A percentile compares a stretch with the other conserved stretches of the same genome.
These are phyloP conservation scores for Hexactinellida sp. DNA, from an alignment of 37 sponge, comb jelly and placozoan genomes.

Conservation along the genomic window DNA sequence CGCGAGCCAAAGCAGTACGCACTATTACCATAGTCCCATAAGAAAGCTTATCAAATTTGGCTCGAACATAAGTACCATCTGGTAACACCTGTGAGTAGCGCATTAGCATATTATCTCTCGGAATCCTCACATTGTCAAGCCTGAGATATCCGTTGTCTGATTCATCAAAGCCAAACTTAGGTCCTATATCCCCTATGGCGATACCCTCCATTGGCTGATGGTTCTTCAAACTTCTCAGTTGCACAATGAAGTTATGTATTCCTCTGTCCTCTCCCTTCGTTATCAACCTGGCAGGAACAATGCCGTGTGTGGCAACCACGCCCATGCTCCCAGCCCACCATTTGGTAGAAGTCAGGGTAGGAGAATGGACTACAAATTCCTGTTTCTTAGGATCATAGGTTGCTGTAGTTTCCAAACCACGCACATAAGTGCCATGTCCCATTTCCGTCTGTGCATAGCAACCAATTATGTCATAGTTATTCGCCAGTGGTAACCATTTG, in stretches of 20 bases:
- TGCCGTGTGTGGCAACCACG: slow-evolving; percentile 62
- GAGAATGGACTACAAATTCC: slow-evolving; percentile 69
- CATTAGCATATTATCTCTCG: slow-evolving; percentile 83
- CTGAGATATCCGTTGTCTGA: slow-evolving; percentile 78
- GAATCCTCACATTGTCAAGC: slow-evolving; percentile 64
- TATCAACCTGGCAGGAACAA: slow-evolving; percentile 60
- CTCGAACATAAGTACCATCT: slow-evolving; percentile 58
- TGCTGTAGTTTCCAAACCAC: slow-evolving; percentile 80
- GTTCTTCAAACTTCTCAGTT: slow-evolving; percentile 67
- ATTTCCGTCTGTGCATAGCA: slow-evolving; percentile 87
- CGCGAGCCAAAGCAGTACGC: slow-evolving; percentile 30
- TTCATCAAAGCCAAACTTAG: slow-evolving; percentile 61
- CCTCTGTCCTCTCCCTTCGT: slow-evolving; percentile 60
- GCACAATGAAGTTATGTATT: slow-evolving; percentile 20
- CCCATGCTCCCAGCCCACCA: slow-evolving; percentile 83
- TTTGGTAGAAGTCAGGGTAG: slow-evolving; percentile 73
- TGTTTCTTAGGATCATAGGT: slow-evolving; percentile 55
- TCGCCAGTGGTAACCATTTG: slow-evolving; percentile 58
- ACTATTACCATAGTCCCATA: slow-evolving; percentile 81
- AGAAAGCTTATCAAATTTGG: slow-evolving; percentile 45
- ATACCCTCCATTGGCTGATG: slow-evolving; percentile 58
- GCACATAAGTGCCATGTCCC: slow-evolving; percentile 71
- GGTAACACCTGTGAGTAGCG: slow-evolving; percentile 20
- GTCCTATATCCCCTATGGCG: slow-evolving; percentile 82
- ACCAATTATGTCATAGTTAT: slow-evolving; percentile 53